phyloP scores from a whole-genome alignment of 2,113 vertebrate genomes.

The Copsychus sechellarum region DNA sequence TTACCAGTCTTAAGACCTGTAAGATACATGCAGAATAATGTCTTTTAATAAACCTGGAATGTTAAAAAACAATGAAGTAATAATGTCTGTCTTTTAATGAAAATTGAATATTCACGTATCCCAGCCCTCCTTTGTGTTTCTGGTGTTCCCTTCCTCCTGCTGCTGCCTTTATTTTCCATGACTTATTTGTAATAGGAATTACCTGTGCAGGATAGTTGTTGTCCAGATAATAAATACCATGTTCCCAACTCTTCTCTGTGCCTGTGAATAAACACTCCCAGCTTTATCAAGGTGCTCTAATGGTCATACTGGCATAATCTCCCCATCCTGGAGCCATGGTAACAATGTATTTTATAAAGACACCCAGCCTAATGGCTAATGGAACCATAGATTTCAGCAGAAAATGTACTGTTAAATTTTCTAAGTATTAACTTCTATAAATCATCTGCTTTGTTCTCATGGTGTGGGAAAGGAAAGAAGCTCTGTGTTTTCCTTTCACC shows the following conservation, averaged over 20 bases:
- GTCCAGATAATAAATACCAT: neutral
- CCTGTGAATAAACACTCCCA: neutral
- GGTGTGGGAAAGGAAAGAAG: neutral
- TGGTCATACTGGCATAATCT: neutral
- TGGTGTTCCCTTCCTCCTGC: neutral
- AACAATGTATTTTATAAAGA: neutral
- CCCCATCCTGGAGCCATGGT: neutral
- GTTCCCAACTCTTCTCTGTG: neutral
- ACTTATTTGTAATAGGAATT: neutral
- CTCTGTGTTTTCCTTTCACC: neutral
- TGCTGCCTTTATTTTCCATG: neutral
- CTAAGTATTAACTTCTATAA: neutral
- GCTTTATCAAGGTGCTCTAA: neutral
- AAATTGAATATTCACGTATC: neutral
- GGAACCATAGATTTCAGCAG: neutral
- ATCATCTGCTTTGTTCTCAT: neutral
- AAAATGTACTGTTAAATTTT: neutral
- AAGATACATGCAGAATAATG: constrained; percentile 14
- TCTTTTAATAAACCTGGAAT: constrained; percentile 60
- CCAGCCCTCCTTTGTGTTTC: neutral
- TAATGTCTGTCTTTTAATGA: neutral
- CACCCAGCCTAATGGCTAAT: neutral
- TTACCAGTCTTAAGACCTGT: constrained; percentile 25
- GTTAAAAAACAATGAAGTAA: neutral
- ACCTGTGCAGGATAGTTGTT: neutral